Evolutionary conservation across 53 echinoderm and acorn worm species (phyloP).

Genomic region (Holothuria scabra): DNA sequence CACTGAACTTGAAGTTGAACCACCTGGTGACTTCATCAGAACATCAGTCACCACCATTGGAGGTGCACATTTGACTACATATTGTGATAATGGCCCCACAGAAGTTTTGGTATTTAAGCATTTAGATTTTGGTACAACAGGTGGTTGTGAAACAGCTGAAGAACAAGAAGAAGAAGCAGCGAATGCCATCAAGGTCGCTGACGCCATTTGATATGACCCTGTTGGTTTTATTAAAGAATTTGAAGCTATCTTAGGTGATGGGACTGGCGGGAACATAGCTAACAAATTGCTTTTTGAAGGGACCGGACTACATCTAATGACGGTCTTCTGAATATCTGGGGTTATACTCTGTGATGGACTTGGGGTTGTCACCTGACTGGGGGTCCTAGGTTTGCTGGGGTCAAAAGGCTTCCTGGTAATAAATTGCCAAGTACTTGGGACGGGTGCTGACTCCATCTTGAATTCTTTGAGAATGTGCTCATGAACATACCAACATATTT

Average conservation of each 20-base stretch:
- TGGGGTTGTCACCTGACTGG: neutral
- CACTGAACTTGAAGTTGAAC: too few relatives aligned
- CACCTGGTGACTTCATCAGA: too few relatives aligned
- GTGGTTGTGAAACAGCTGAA: too few relatives aligned
- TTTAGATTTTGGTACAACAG: too few relatives aligned
- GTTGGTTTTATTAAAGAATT: neutral
- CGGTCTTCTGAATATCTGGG: neutral
- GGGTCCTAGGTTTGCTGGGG: conserved; percentile 8
- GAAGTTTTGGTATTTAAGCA: too few relatives aligned
- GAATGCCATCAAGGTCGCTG: conserved; percentile 10
- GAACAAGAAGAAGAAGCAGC: neutral
- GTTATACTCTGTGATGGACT: conserved; percentile 4
- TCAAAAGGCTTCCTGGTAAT: conserved; percentile 20
- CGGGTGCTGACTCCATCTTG: conserved; percentile 69
- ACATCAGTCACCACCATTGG: too few relatives aligned
- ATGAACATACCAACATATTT: conserved; percentile 98
- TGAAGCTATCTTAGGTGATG: neutral
- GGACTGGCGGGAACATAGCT: neutral
- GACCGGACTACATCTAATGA: neutral
- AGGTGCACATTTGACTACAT: too few relatives aligned
- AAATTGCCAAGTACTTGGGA: conserved; percentile 74
- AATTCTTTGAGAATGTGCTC: conserved; percentile 69
- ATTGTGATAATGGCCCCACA: too few relatives aligned
- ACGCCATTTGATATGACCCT: neutral
- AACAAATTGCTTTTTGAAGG: conserved; percentile 11